Evolutionary conservation across 2,888 invertebrate genomes (phyloP), one percentile per base, ranked within the genome.

Genomic region (Eurois occulta): DNA sequence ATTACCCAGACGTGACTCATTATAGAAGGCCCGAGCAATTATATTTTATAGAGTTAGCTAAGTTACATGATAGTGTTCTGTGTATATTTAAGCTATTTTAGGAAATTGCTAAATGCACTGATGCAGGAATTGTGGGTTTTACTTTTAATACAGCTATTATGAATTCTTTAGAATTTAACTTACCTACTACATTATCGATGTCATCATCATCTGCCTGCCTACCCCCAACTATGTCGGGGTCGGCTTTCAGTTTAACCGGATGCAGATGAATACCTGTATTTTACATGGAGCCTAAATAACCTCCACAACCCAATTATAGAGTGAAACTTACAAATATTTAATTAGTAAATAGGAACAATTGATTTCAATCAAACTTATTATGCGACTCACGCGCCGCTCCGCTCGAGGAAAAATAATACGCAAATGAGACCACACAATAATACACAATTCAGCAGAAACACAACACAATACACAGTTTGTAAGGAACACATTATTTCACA

Each of bases 401-500:
- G 38, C 46, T 41, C 35, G 8, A 28, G 24, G n/a, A 65, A 46
- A 74, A 60, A 38, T 62, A 41, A 66, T 60, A 62, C 55, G 1
- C 24, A 62, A 64, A 80, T 60, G 64, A 73, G 43, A 58, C 35
- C 60, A 72, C 78, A 60, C 35, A 75, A 83, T 55, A 77, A 76
- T 72, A 77, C 70, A 71, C 72, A 75, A 72, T 66, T 82, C 52
- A 11, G 35, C 16, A 62, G 58, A 60, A 41, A 62, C 62, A 24
- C 70, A 64, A 74, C 69, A 82, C 77, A 83, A 85, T 78, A 79
- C 87, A 55, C 72, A 75, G 70, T 84, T 69, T 80, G 80, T 81
- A 78, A 84, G 78, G 79, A 85, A 66, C 86, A 84, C 80, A 87
- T 88, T 88, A 72, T 62, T 75, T 60, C 28, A 28, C 73, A 88